phyloP scores from a whole-genome alignment of 2,797 vertebrate genomes.

The Periparus ater region DNA sequence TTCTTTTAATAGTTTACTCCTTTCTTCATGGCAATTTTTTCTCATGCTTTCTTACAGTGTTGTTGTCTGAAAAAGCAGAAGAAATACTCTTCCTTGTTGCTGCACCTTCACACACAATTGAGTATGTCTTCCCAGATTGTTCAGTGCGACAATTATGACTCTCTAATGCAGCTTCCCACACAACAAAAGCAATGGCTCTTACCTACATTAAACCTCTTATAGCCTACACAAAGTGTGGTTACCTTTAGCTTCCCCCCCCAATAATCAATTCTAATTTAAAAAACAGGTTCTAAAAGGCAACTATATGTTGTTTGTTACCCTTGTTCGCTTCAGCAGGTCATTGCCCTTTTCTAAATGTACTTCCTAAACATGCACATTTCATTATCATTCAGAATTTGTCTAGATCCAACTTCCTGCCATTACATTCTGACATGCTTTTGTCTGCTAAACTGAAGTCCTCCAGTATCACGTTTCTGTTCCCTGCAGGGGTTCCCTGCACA shows the following conservation, averaged over 20 bases:
- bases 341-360: neutral
- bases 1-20: neutral
- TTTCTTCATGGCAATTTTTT: neutral
- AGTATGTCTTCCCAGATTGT: neutral
- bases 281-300: neutral
- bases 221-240: neutral
- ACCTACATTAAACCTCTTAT: neutral
- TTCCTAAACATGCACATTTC: slow-evolving; percentile 15
- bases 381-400: slow-evolving; percentile 8
- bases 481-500: neutral
- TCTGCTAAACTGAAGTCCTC: slow-evolving; percentile 15
- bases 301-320: neutral
- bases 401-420: slow-evolving; percentile 26
- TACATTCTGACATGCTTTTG: slow-evolving; percentile 15
- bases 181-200: neutral
- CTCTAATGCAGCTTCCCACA: neutral
- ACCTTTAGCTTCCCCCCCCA: neutral
- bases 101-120: neutral
- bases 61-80: neutral
- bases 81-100: neutral
- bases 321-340: neutral
- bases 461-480: slow-evolving; percentile 24
- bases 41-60: neutral
- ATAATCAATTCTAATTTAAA: neutral
- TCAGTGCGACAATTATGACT: neutral